phyloP scores from a whole-genome alignment of 2,888 invertebrate genomes.

The Cheilosia vernalis region DNA sequence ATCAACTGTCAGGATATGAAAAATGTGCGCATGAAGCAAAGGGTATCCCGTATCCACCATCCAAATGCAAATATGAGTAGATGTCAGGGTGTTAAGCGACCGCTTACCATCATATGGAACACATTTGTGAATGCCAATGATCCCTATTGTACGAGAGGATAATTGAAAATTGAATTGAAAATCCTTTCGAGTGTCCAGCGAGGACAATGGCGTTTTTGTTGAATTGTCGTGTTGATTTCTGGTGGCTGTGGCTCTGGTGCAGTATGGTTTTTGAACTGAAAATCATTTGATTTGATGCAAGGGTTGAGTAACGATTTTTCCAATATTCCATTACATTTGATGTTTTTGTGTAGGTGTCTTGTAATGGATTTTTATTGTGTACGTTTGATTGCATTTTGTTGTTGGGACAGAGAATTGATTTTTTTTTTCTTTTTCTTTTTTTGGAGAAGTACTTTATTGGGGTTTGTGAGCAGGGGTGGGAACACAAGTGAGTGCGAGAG shows the following conservation, averaged over 20 bases:
- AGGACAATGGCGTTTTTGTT: constrained; percentile 35
- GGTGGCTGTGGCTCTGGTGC: neutral
- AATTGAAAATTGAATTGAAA: constrained; percentile 72
- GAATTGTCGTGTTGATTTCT: constrained; percentile 42
- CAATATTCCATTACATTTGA: neutral
- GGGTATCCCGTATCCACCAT: neutral
- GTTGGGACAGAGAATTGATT: neutral
- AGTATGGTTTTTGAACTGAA: constrained; percentile 48
- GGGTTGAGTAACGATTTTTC: constrained; percentile 29
- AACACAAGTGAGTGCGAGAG: too few relatives aligned
- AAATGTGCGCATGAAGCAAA: constrained; percentile 7
- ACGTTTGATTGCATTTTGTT: neutral
- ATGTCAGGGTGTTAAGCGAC: constrained; percentile 49
- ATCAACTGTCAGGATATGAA: constrained; percentile 26
- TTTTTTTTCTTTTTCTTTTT: too few relatives aligned
- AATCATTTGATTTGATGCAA: constrained; percentile 44
- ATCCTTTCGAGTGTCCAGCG: constrained; percentile 51
- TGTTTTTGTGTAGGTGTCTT: neutral
- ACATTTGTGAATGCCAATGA: constrained; percentile 33
- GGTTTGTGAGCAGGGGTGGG: neutral
- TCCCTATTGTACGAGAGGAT: constrained; percentile 56
- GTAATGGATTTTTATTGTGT: constrained; percentile 1
- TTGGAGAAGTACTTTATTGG: neutral
- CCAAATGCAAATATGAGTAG: constrained; percentile 38
- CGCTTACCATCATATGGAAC: constrained; percentile 17